A percentile compares a stretch with the other conserved stretches of the same genome.
phyloP scores from a whole-genome alignment of 2,888 invertebrate genomes.

The Cenopis cana region DNA sequence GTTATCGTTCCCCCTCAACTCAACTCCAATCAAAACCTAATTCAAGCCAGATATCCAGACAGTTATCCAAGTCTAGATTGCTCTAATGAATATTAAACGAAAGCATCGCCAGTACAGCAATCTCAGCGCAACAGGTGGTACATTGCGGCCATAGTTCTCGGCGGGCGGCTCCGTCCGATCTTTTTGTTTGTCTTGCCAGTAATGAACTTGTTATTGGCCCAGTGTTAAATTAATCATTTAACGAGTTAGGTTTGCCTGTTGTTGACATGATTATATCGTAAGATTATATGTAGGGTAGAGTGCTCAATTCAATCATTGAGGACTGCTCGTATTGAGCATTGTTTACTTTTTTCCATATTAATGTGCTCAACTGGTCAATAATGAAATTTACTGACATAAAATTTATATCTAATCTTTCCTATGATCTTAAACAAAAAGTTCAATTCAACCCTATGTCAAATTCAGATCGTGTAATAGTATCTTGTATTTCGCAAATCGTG shows the following conservation, averaged over 20 bases:
- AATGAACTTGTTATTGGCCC: slow-evolving; percentile 13
- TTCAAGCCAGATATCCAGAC: slow-evolving; percentile 1
- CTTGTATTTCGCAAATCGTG: slow-evolving; percentile 4
- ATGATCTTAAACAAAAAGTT: too few species aligned
- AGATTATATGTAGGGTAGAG: too few species aligned
- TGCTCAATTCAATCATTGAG: too few species aligned
- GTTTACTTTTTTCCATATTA: too few species aligned
- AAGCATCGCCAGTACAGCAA: slow-evolving; percentile 11
- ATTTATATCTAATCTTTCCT: too few species aligned
- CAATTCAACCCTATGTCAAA: not conserved
- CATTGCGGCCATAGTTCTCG: slow-evolving; percentile 29
- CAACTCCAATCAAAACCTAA: not conserved
- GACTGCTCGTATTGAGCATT: too few species aligned
- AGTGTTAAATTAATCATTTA: slow-evolving; percentile 10
- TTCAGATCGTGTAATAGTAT: not conserved
- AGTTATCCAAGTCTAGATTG: slow-evolving; percentile 19
- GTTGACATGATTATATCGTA: not conserved
- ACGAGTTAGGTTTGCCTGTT: not conserved
- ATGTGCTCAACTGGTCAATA: too few species aligned
- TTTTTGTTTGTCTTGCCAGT: slow-evolving; percentile 24
- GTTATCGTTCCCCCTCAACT: not conserved
- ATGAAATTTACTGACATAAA: too few species aligned
- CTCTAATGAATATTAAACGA: slow-evolving; percentile 27
- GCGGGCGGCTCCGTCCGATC: slow-evolving; percentile 2
- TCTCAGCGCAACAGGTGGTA: slow-evolving; percentile 40